Evolutionary conservation across 2,113 vertebrate species (phyloP), one percentile per base, ranked within the genome.

Genomic region (Chinchilla lanigera): DNA sequence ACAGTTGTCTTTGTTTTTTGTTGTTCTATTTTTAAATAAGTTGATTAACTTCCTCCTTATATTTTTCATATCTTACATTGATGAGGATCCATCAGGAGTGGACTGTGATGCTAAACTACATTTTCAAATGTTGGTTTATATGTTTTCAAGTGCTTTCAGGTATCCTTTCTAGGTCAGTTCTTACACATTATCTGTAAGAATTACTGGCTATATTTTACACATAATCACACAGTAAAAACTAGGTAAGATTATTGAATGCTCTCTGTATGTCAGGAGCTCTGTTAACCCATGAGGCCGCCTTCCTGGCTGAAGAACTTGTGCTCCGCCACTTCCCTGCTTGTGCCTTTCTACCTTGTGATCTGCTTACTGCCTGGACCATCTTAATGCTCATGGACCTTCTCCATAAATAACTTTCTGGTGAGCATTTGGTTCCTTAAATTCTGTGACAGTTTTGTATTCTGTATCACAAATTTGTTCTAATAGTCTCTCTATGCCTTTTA

Each of bases 101-200:
- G 13, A 56, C 84, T 94, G 26, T 35, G 33, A 67, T 81, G 22
- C 14, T 84, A 11, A 94, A 2, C 8, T 71, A 65, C 3, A 84
- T 38, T 78, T 88, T 95, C 47, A 69, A 87, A 86, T 93, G 47
- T 22, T 84, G 30, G 94, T 77, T 80, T 93, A 35, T 26, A n/a
- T 83, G 58, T 50, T 83, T 7, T 81, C 19, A 92, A 60, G 9
- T 82, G 20, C 44, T 69, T 89, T 82, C 44, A 65, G 8, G 20
- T 67, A 0, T 3, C 13, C 12, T 92, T 87, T 84, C 11, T n/a
- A 26, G 61, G 94, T 47, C 47, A 87, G 73, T 84, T 44, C 5
- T 81, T 65, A 61, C 12, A 8, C 13, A 24, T 73, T 82, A 67
- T 81, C 26, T 93, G 1, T 83, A 41, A 73, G 24, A 38, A 78